These are phyloP conservation scores for Eira barbara DNA, from an alignment of 2,113 vertebrate species.

Conservation along the genomic window DNA sequence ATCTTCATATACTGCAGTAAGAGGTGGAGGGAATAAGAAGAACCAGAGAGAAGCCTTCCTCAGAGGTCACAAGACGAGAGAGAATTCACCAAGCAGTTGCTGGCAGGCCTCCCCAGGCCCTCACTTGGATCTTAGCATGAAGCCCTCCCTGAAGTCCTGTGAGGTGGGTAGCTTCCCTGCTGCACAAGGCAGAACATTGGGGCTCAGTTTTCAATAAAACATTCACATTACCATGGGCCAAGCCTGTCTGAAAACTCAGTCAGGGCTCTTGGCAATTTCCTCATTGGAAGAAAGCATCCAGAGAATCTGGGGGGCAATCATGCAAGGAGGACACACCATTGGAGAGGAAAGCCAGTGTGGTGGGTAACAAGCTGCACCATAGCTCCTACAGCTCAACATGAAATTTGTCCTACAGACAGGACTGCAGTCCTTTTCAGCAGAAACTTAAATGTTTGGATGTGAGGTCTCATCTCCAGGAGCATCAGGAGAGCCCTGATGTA, in stretches of 20 bases:
- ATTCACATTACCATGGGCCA: neutral
- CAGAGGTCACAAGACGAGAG: neutral
- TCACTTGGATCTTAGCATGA: neutral
- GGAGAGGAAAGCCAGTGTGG: neutral
- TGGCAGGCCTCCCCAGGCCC: neutral
- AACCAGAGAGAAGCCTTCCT: neutral
- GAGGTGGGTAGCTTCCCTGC: neutral
- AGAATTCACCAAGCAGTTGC: neutral
- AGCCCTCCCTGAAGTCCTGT: neutral
- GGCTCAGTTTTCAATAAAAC: neutral
- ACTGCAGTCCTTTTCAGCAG: neutral
- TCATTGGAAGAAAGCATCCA: neutral
- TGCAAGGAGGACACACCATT: neutral
- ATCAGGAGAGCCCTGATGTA: neutral
- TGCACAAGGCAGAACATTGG: neutral
- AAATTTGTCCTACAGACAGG: neutral
- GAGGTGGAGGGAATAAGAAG: neutral
- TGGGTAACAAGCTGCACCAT: neutral
- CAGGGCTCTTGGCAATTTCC: neutral
- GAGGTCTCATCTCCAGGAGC: neutral
- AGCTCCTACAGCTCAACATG: neutral
- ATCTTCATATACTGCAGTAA: neutral
- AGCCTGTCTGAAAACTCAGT: neutral
- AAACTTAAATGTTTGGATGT: neutral
- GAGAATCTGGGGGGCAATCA: neutral